Base-by-base conservation (phyloP, 30 jellyfish, hydroid and myxozoan species). In the Chironex yamaguchii region DNA sequence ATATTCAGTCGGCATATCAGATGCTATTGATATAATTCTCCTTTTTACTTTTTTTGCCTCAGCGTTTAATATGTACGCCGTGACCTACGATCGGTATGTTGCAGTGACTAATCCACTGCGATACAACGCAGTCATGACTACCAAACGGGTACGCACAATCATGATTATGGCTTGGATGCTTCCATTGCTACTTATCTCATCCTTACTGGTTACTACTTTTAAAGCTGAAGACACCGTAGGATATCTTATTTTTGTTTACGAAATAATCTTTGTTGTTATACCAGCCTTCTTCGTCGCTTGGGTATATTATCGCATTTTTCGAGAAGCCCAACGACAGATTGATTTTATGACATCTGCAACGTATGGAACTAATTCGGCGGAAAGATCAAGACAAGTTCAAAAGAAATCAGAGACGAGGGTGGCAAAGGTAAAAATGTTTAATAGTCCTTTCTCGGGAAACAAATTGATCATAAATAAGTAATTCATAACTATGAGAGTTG, bases 61-160 rank as follows among this genome's bases (percentile, higher is more conserved):
- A 36, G 96, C 54, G 29, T 74, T 87, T 76, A 87, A 87, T 71
- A 36, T 87, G 27, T 76, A 87, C 50, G 96, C 96, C 34, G 96
- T 87, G 0, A 87, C 96, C 17, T 29, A 32, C 2, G 96, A 87
- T 70, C 71, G 96, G 53, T 87, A 74, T 76, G 77, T 87, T 17
- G 96, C 96, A 3, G 90, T 87, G 52, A 13, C 53, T 24, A 70
- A 87, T 29, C 89, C 96, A 22, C 48, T 87, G 36, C 89, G 96
- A 32, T 87, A 87, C 80, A 70, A 74, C 36, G 96, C 96, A 22
- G 69, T 87, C 79, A 87, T 87, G 96, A 74, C 90, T 24, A 42
- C 80, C 17, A 36, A 53, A 11, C 51, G 84, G 0, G 83, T 87
- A 1, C 6, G 21, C 27, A 4, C 21, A 48, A 71, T 87, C 31